These are phyloP conservation scores for Augiades crinisus DNA, from an alignment of 2,888 invertebrate species.

Conservation along the genomic window DNA sequence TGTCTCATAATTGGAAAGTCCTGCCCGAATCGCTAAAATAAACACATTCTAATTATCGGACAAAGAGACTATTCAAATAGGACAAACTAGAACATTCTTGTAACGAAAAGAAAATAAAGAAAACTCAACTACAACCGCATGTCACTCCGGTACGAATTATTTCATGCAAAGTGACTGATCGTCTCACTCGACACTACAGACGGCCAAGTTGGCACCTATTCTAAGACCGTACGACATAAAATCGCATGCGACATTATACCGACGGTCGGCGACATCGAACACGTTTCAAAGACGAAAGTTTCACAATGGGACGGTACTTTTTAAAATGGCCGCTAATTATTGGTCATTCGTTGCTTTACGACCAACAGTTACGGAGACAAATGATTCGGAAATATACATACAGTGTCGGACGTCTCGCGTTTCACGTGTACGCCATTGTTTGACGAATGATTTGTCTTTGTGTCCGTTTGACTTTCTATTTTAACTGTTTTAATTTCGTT, in stretches of 20 bases:
- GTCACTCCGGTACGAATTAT: constrained; percentile 17
- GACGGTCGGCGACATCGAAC: constrained; percentile 35
- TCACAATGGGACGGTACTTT: constrained; percentile 40
- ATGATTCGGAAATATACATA: constrained; percentile 2
- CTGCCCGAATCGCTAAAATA: not conserved
- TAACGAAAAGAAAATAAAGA: constrained; percentile 24
- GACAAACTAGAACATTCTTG: constrained; percentile 13
- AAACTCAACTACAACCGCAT: constrained; percentile 19
- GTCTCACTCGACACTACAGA: not conserved
- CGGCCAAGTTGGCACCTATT: constrained; percentile 21
- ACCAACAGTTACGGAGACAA: constrained; percentile 32
- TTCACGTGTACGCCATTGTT: constrained; percentile 32
- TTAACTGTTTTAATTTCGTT: constrained; percentile 30
- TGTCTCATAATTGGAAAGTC: too few species aligned
- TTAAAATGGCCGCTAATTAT: constrained; percentile 46
- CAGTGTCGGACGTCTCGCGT: too few species aligned
- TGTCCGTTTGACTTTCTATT: constrained; percentile 38
- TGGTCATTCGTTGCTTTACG: constrained; percentile 40
- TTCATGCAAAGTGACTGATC: constrained; percentile 21
- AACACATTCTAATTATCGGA: not conserved
- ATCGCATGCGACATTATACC: constrained; percentile 14
- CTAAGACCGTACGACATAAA: constrained; percentile 27
- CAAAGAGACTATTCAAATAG: constrained; percentile 3
- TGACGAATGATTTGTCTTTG: constrained; percentile 28
- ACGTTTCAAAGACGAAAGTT: constrained; percentile 30